Percentiles rank a stretch among this genome's conserved stretches.
These are phyloP conservation scores for Diaprepes abbreviatus DNA, from an alignment of 2,888 invertebrate genomes.

Conservation along the genomic window DNA sequence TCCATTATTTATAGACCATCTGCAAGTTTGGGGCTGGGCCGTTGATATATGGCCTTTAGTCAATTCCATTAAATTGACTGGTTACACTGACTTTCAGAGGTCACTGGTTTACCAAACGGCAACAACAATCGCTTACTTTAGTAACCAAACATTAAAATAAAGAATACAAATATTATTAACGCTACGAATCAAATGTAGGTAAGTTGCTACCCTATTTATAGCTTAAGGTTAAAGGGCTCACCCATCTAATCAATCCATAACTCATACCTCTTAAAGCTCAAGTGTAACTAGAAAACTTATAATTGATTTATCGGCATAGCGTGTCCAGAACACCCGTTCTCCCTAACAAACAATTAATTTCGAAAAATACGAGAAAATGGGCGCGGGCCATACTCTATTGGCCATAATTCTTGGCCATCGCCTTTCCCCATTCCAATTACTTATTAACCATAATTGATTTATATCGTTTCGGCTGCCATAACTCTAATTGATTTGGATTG, in stretches of 20 bases:
- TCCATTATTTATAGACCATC: constrained; percentile 6
- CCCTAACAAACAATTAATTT: constrained; percentile 40
- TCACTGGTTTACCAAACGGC: background rate
- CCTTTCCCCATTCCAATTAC: constrained; percentile 46
- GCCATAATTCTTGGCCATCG: constrained; percentile 46
- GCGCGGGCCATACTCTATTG: constrained; percentile 36
- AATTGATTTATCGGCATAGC: constrained; percentile 39
- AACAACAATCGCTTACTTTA: no score
- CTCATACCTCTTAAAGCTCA: constrained; percentile 8
- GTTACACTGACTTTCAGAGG: background rate
- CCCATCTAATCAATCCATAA: constrained; percentile 19
- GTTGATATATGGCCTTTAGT: constrained; percentile 2
- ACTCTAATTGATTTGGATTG: constrained; percentile 48
- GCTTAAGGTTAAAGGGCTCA: constrained; percentile 21
- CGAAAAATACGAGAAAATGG: constrained; percentile 42
- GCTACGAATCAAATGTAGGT: no score
- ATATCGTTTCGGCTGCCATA: constrained; percentile 40
- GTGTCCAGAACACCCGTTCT: constrained; percentile 35
- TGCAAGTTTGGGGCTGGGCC: background rate
- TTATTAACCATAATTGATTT: constrained; percentile 49
- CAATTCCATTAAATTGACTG: constrained; percentile 12
- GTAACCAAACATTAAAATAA: no score
- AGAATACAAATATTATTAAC: no score
- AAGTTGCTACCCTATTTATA: constrained; percentile 4
- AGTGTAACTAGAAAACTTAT: constrained; percentile 15